Evolutionary conservation across 1,140 invertebrate species (phyloP), one percentile per base, ranked within the genome.

Genomic region (Hylaeus volcanicus): DNA sequence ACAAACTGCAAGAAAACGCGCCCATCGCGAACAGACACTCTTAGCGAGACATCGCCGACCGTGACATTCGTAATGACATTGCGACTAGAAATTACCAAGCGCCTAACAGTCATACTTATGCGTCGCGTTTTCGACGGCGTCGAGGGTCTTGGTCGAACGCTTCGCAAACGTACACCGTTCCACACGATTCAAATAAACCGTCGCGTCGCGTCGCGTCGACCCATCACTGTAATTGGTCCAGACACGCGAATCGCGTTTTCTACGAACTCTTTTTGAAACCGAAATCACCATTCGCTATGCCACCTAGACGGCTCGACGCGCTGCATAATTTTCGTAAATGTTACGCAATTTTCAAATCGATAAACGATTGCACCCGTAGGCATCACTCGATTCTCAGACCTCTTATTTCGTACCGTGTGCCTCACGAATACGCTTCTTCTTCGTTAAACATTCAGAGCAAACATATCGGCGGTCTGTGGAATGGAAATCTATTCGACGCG

Each of bases 41-140:
- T 2, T 15, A 37, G 58, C 65, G 65, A 51, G 8, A 26, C 65
- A 51, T 51, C 51, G 41, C 26, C 39, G 55, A 14, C 71, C 71
- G 39, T 73, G 71, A 73, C 55, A 73, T 73, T 60, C 41, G 41
- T 58, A 73, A 45, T 61, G 56, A 61, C 12, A 61, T 43, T 61
- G 45, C 37, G 58, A 37, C n/a, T 60, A 60, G 58, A 60, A 60
- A 60, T 60, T 60, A 60, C 58, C 15, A 8, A 60, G 58, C 58
- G 26, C 58, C 58, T 37, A 6, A 12, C 5, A 39, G 6, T 3
- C 0, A 39, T 26, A 26, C 26, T 26, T 63, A 68, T 51, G 43
- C 14, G 65, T 15, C 14, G 15, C 45, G 12, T 45, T 68, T 37
- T 37, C 45, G 45, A 51, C 45, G 65, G n/a, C 45, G 11, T 51